Conservation (phyloP, 2,888 invertebrate genomes). For the Heliconius sara region DNA sequence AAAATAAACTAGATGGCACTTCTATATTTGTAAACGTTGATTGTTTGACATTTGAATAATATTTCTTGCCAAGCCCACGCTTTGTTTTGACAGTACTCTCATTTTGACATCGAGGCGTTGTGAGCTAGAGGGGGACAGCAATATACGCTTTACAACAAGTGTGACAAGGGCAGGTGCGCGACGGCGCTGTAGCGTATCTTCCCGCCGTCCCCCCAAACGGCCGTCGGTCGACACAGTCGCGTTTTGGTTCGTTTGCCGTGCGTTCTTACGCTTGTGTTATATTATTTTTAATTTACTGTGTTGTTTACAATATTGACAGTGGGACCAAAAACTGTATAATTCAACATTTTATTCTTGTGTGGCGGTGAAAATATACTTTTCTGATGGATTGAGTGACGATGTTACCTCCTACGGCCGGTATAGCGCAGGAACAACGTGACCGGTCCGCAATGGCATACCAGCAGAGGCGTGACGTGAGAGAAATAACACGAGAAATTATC, state of each 20-base stretch:
- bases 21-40: conserved; percentile 57
- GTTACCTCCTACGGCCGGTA: conserved; percentile 81
- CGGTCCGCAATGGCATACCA: conserved; percentile 81
- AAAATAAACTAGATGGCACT: conserved; percentile 62
- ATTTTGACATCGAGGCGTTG: conserved; percentile 71
- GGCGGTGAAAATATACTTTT: conserved; percentile 50
- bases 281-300: conserved; percentile 62
- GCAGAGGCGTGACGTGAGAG: conserved; percentile 77
- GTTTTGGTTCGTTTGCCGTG: conserved; percentile 73
- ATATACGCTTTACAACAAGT: conserved; percentile 49
- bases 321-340: conserved; percentile 35
- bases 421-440: conserved; percentile 78
- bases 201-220: conserved; percentile 73
- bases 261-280: conserved; percentile 58
- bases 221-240: conserved; percentile 68
- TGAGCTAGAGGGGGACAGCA: conserved; percentile 59
- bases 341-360: conserved; percentile 35
- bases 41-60: conserved; percentile 68
- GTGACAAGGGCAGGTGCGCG: conserved; percentile 68
- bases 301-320: conserved; percentile 49
- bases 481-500: conserved; percentile 77
- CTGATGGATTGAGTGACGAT: conserved; percentile 80
- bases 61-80: conserved; percentile 65
- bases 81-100: conserved; percentile 79
- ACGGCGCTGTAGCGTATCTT: conserved; percentile 77